Evolutionary conservation across 2,888 invertebrate genomes (phyloP).

Genomic region (Mesorhabditis belari): DNA sequence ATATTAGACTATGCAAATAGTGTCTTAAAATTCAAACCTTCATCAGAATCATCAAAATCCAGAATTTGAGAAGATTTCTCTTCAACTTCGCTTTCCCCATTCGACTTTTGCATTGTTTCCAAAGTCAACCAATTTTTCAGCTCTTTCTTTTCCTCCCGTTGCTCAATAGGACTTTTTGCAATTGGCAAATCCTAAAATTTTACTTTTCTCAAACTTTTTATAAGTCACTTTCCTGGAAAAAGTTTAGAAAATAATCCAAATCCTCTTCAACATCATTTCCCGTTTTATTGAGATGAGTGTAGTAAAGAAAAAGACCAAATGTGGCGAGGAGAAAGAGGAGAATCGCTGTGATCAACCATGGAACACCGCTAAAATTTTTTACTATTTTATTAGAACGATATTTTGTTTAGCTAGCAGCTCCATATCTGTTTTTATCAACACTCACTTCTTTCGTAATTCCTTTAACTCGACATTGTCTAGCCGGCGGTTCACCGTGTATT

Average conservation of each 20-base stretch:
- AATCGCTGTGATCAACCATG: not conserved
- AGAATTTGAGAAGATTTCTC: too few species aligned
- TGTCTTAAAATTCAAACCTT: too few species aligned
- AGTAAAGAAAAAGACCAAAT: not conserved
- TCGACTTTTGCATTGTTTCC: too few species aligned
- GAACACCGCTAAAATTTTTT: not conserved
- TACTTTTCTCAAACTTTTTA: too few species aligned
- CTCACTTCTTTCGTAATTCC: not conserved
- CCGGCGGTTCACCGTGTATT: not conserved
- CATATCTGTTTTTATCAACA: not conserved
- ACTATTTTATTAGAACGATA: too few species aligned
- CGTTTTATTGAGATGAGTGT: not conserved
- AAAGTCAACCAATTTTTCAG: too few species aligned
- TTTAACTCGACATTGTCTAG: not conserved
- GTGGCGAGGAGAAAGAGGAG: not conserved
- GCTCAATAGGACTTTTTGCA: not conserved
- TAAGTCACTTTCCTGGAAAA: too few species aligned
- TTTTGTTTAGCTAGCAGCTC: too few species aligned
- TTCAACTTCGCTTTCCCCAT: too few species aligned
- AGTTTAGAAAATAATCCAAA: not conserved
- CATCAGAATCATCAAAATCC: too few species aligned
- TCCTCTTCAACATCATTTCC: too few species aligned
- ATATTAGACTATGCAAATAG: too few species aligned
- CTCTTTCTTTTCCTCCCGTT: not conserved
- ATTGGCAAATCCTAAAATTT: not conserved